Evolutionary conservation across 2,888 invertebrate genomes (phyloP).

Genomic region (Brenthis ino): DNA sequence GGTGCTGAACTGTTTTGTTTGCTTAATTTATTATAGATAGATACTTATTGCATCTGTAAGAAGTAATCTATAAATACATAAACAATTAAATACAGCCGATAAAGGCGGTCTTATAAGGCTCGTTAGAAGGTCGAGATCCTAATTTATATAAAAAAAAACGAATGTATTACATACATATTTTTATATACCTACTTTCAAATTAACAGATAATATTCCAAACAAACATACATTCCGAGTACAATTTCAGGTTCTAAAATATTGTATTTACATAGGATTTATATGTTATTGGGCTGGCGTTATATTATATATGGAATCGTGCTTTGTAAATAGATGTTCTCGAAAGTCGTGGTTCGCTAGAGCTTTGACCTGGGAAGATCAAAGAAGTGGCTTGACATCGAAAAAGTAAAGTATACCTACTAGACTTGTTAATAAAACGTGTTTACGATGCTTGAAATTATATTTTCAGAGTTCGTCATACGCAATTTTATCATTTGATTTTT

Average conservation of each 20-base stretch:
- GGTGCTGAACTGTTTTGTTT: too few species aligned
- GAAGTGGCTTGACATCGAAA: constrained; percentile 42
- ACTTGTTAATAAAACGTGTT: constrained; percentile 19
- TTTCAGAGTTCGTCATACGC: constrained; percentile 13
- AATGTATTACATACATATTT: neutral
- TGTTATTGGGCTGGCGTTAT: constrained; percentile 81
- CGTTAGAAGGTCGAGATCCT: too few species aligned
- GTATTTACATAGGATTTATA: constrained; percentile 67
- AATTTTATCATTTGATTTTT: constrained; percentile 25
- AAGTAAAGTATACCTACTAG: constrained; percentile 49
- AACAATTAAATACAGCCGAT: too few species aligned
- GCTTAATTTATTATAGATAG: too few species aligned
- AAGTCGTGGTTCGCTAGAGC: constrained; percentile 76
- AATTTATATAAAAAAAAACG: too few species aligned
- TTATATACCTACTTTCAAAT: neutral
- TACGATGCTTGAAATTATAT: constrained; percentile 25
- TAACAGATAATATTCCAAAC: neutral
- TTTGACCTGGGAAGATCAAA: constrained; percentile 54
- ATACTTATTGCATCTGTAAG: too few species aligned
- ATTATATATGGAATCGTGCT: constrained; percentile 78
- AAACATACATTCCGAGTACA: neutral
- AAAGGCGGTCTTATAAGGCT: too few species aligned
- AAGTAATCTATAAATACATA: too few species aligned
- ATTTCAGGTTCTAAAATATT: constrained; percentile 70
- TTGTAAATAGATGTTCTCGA: constrained; percentile 70